These are phyloP conservation scores for Saccostrea echinata DNA, from an alignment of 1,140 invertebrate genomes.

Conservation along the genomic window DNA sequence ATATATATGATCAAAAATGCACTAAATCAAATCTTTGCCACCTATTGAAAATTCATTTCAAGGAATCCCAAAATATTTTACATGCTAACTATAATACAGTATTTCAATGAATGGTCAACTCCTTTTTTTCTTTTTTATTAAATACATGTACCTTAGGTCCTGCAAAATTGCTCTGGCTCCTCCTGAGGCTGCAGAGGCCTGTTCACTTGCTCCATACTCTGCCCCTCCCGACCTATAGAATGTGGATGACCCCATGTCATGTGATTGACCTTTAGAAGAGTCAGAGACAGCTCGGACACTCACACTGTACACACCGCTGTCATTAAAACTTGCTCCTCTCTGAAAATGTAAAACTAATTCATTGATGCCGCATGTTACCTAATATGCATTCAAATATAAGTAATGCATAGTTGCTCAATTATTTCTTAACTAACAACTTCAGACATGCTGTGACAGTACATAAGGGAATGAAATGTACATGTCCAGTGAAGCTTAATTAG, in stretches of 20 bases:
- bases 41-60: too few relatives aligned
- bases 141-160: slow-evolving; percentile 61
- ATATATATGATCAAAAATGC: too few relatives aligned
- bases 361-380: not conserved
- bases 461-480: too few relatives aligned
- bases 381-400: not conserved
- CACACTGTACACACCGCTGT: slow-evolving; percentile 71
- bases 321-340: slow-evolving; percentile 63
- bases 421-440: too few relatives aligned
- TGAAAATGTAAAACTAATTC: not conserved
- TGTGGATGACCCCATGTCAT: slow-evolving; percentile 51
- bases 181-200: not conserved
- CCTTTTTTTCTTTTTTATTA: too few relatives aligned
- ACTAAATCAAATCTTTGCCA: too few relatives aligned
- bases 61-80: too few relatives aligned
- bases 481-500: too few relatives aligned
- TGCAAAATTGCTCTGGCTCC: slow-evolving; percentile 63
- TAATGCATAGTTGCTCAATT: not conserved
- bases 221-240: slow-evolving; percentile 54
- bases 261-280: slow-evolving; percentile 30
- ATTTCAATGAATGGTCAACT: too few relatives aligned
- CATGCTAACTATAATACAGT: too few relatives aligned
- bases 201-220: slow-evolving; percentile 27
- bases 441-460: too few relatives aligned
- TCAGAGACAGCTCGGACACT: slow-evolving; percentile 44